Evolutionary conservation across 2,888 invertebrate species (phyloP).

Genomic region (Ischnus inquisitorius): DNA sequence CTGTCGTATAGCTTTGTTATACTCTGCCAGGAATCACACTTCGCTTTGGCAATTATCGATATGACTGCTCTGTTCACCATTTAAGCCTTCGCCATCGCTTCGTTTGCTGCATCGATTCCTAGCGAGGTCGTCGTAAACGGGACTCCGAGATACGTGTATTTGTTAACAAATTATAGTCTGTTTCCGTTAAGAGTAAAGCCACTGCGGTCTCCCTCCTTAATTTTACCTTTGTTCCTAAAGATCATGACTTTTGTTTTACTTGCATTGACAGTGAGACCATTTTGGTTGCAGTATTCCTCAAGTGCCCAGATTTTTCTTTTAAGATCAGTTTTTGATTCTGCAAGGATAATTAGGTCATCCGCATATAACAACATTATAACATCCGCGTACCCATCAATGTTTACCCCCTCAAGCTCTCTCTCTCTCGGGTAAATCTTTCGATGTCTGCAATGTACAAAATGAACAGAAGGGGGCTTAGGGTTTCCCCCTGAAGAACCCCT

Average conservation of each 20-base stretch:
- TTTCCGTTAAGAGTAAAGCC: slow-evolving; percentile 14
- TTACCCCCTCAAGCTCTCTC: background rate
- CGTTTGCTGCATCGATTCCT: slow-evolving; percentile 10
- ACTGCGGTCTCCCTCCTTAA: background rate
- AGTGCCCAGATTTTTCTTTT: slow-evolving; percentile 37
- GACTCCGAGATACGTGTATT: slow-evolving; percentile 32
- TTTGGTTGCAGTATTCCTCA: slow-evolving; percentile 33
- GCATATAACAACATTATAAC: slow-evolving; percentile 43
- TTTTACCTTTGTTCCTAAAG: slow-evolving; percentile 21
- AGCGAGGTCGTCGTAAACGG: slow-evolving; percentile 15
- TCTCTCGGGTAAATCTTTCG: slow-evolving; percentile 5
- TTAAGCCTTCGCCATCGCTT: slow-evolving; percentile 36
- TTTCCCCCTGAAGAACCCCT: background rate
- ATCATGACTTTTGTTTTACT: slow-evolving; percentile 50
- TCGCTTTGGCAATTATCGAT: slow-evolving; percentile 25
- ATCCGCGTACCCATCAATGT: slow-evolving; percentile 2
- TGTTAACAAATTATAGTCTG: slow-evolving; percentile 1
- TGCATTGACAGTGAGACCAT: slow-evolving; percentile 38
- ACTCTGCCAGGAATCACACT: slow-evolving; percentile 39
- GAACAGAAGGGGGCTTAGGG: slow-evolving; percentile 12
- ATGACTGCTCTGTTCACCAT: slow-evolving; percentile 24
- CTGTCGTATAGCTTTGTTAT: slow-evolving; percentile 37
- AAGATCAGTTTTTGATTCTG: slow-evolving; percentile 33
- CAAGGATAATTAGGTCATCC: slow-evolving; percentile 55
- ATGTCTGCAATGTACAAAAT: slow-evolving; percentile 15